A percentile compares a stretch with the other conserved stretches of the same genome.
Evolutionary conservation across 2,888 invertebrate species (phyloP).

Genomic region (Cremastobaeus sp.): DNA sequence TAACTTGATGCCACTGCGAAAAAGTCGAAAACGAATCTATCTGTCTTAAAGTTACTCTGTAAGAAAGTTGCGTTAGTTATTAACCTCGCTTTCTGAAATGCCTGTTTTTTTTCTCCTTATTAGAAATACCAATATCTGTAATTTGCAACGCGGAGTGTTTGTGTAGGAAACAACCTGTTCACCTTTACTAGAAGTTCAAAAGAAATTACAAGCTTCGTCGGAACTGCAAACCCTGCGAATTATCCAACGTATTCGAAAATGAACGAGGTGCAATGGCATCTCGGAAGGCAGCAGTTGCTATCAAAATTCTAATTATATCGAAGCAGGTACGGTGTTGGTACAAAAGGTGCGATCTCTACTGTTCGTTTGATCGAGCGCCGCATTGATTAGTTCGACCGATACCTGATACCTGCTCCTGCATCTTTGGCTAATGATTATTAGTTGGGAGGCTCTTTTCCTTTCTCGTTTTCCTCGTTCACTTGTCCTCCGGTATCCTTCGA

Average conservation of each 20-base stretch:
- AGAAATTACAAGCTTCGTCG: neutral
- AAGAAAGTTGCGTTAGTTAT: no score
- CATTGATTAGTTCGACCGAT: constrained; percentile 71
- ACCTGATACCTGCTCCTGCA: constrained; percentile 73
- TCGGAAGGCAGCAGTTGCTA: constrained; percentile 3
- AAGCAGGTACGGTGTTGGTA: constrained; percentile 46
- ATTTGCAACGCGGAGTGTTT: no score
- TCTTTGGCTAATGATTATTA: constrained; percentile 73
- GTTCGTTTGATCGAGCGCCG: constrained; percentile 69
- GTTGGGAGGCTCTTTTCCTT: constrained; percentile 66
- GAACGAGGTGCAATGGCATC: constrained; percentile 28
- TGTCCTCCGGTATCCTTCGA: constrained; percentile 45
- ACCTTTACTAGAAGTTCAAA: neutral
- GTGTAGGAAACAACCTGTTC: no score
- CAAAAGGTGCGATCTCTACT: constrained; percentile 51
- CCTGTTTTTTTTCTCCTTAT: no score
- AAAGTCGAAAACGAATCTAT: no score
- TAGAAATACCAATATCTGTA: no score
- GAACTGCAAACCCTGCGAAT: constrained; percentile 13
- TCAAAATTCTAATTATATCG: constrained; percentile 56
- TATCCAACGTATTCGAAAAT: constrained; percentile 24
- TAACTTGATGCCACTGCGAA: no score
- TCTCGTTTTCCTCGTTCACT: constrained; percentile 56
- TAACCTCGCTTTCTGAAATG: no score
- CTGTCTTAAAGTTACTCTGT: no score